phyloP scores from a whole-genome alignment of 2,113 vertebrate species.

The Cyphomyrus plagiostoma region DNA sequence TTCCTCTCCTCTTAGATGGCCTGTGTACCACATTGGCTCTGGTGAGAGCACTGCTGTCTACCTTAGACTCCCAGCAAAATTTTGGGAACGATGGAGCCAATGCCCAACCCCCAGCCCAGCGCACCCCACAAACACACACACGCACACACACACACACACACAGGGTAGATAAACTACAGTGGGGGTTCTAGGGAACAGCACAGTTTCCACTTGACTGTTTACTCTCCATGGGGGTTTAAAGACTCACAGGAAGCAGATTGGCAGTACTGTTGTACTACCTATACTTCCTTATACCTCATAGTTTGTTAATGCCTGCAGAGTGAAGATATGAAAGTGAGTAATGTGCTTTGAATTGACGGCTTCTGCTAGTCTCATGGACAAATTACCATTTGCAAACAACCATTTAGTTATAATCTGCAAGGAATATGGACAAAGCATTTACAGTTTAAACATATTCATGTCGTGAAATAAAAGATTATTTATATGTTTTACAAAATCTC shows the following conservation, averaged over 20 bases:
- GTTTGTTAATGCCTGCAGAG: not conserved
- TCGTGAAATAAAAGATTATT: not conserved
- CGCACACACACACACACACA: not conserved
- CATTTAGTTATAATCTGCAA: not conserved
- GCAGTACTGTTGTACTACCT: not conserved
- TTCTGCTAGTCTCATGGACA: not conserved
- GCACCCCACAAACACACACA: not conserved
- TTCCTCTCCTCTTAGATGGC: not conserved
- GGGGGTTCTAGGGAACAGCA: not conserved
- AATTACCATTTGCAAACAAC: not conserved
- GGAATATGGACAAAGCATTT: not conserved
- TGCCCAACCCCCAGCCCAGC: not conserved
- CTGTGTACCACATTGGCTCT: not conserved
- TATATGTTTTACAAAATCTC: not conserved
- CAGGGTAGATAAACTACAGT: constrained; percentile 13
- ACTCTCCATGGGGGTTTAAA: not conserved
- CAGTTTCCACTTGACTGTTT: not conserved
- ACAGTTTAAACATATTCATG: not conserved
- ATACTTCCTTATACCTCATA: not conserved
- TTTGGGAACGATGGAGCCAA: not conserved
- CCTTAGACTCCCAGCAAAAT: not conserved
- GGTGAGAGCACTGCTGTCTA: not conserved
- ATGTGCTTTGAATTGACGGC: not conserved
- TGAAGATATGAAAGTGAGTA: not conserved
- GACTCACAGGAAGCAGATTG: not conserved